phyloP scores from a whole-genome alignment of 1,140 invertebrate genomes.

The Drepana arcuata region DNA sequence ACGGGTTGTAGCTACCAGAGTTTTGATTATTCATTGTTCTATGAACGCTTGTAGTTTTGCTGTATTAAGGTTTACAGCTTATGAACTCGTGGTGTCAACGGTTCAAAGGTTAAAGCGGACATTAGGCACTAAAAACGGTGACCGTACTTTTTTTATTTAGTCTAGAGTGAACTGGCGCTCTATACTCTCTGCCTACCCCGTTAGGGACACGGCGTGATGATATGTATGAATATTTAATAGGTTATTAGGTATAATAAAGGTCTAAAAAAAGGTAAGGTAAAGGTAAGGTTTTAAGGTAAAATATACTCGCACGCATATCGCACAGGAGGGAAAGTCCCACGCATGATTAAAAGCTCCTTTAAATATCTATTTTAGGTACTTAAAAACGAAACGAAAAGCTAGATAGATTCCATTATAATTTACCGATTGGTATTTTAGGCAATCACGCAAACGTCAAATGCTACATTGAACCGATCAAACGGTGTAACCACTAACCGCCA shows the following conservation, averaged over 20 bases:
- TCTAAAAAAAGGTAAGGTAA: neutral
- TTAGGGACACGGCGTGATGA: too few species aligned
- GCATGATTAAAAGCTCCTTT: neutral
- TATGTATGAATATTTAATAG: too few species aligned
- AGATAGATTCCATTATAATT: neutral
- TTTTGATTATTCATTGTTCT: neutral
- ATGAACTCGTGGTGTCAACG: neutral
- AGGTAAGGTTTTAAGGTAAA: neutral
- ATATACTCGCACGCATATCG: neutral
- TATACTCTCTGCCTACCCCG: too few species aligned
- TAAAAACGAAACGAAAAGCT: neutral
- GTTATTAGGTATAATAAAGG: too few species aligned
- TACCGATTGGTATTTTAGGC: slow-evolving; percentile 2
- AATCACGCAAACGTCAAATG: slow-evolving; percentile 18
- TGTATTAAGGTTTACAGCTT: neutral
- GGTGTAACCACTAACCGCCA: slow-evolving; percentile 15
- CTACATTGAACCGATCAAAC: slow-evolving; percentile 26
- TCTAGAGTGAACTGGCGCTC: too few species aligned
- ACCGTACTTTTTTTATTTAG: too few species aligned
- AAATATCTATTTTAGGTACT: neutral
- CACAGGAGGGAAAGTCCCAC: neutral
- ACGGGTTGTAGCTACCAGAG: neutral
- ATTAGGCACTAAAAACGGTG: too few species aligned
- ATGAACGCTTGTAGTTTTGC: neutral
- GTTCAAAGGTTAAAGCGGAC: too few species aligned